phyloP scores from a whole-genome alignment of 2,797 vertebrate genomes.

The Allobates femoralis region DNA sequence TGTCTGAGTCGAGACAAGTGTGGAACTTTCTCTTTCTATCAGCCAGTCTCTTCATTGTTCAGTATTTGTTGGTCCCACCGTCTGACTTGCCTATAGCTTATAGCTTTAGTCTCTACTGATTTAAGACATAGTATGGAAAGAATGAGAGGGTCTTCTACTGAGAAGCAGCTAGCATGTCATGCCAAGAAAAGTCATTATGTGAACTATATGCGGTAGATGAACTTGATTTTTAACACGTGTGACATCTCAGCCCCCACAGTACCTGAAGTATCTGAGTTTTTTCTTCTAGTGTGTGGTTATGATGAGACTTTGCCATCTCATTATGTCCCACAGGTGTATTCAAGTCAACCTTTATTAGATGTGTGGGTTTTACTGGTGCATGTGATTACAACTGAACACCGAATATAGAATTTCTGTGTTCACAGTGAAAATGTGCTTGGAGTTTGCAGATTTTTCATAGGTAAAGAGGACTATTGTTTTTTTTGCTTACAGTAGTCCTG shows the following conservation, averaged over 20 bases:
- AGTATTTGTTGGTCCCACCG: not conserved
- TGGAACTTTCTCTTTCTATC: not conserved
- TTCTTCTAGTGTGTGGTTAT: not conserved
- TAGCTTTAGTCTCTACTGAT: not conserved
- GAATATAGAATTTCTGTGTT: too few species aligned
- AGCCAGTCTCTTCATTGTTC: not conserved
- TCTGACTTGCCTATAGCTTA: not conserved
- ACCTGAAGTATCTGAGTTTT: not conserved
- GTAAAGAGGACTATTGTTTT: too few species aligned
- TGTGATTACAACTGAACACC: too few species aligned
- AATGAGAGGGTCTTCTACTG: conserved; percentile 7
- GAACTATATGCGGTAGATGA: not conserved
- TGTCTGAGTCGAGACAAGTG: not conserved
- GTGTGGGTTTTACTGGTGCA: too few species aligned
- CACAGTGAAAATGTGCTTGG: too few species aligned
- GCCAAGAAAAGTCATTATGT: not conserved
- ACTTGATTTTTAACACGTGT: not conserved
- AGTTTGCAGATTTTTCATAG: too few species aligned
- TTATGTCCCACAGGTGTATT: not conserved
- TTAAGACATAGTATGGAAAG: not conserved
- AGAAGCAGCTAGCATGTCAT: not conserved
- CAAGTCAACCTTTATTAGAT: not conserved
- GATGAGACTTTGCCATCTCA: not conserved
- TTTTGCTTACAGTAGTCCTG: too few species aligned
- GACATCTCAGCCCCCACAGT: not conserved